phyloP scores from a whole-genome alignment of 2,888 invertebrate species.

The Ryuthela nishihirai region DNA sequence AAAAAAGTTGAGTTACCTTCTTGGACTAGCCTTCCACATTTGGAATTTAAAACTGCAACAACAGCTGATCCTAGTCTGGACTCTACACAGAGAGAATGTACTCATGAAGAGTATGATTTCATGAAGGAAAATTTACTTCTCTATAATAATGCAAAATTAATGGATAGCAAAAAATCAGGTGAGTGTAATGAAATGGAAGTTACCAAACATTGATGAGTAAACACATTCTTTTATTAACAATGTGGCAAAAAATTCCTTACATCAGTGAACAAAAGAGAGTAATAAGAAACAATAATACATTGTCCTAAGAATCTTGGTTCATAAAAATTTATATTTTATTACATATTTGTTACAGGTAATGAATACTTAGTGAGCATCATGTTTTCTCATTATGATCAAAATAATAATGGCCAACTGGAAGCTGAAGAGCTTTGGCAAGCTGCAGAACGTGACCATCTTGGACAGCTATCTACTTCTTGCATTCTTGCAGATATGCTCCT shows the following conservation, averaged over 20 bases:
- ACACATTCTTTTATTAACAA: no score
- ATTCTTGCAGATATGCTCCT: constrained; percentile 64
- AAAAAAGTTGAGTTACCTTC: constrained; percentile 4
- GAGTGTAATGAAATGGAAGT: no score
- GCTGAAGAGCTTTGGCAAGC: constrained; percentile 64
- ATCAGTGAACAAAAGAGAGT: no score
- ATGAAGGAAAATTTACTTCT: constrained; percentile 42
- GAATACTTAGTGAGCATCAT: constrained; percentile 70
- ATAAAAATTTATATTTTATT: no score
- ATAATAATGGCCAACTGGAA: constrained; percentile 67
- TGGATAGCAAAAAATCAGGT: constrained; percentile 46
- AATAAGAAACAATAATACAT: no score
- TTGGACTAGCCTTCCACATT: constrained; percentile 24
- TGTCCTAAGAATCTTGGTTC: no score
- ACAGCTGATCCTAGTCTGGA: constrained; percentile 10
- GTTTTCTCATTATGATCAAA: constrained; percentile 71
- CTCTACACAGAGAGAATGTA: constrained; percentile 38
- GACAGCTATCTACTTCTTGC: constrained; percentile 61
- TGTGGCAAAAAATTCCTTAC: no score
- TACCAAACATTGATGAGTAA: no score
- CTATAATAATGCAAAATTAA: constrained; percentile 63
- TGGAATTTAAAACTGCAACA: constrained; percentile 8
- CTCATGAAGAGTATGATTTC: constrained; percentile 42
- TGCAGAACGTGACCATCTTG: constrained; percentile 62
- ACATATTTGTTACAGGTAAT: constrained; percentile 54